Base-by-base conservation (phyloP, 2,888 invertebrate genomes). In the Gasteruption jaculator region DNA sequence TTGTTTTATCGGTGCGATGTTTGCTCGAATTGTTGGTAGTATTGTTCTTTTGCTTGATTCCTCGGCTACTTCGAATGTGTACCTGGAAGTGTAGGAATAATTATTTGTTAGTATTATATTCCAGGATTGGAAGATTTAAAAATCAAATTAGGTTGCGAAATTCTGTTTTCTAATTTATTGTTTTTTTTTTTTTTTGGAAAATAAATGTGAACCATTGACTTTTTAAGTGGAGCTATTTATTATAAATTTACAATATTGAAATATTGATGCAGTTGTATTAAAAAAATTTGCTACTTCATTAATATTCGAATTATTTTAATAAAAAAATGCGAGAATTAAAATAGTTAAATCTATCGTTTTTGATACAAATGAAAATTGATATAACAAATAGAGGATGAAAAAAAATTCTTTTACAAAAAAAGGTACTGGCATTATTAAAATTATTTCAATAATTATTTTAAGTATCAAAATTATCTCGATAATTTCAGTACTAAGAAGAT, bases 21-120 rank as follows among this genome's bases (percentile, higher is more conserved):
- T 50, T 11, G 61, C 63, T 31, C 54, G 53, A 12, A 63, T 62
- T 2, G 63, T 63, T 4, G 61, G 60, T 14, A 63, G 44, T 3
- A 52, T 52, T 4, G 53, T 34, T 27, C 35, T 18, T 11, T 53
- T 55, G 12, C 48, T 50, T 4, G 49, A 19, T 18, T 35, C 46
- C 41, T 56, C 61, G 2, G 54, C 39, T 2, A 49, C 38, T 24
- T 63, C 63, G 18, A 63, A 56, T 14, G 55, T 59, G 19, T 61
- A 63, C 15, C 63, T 63, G 36, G 22, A 16, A 15, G 38, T 30
- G 2, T 21, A 20, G 31, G 5, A 19, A 15, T 15, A 11, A 8
- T n/a, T n/a, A n/a, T n/a, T n/a, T n/a, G n/a, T n/a, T n/a, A n/a
- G n/a, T n/a, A n/a, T n/a, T n/a, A n/a, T n/a, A n/a, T n/a, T n/a